Percentiles rank a stretch among this genome's conserved stretches.
Conservation (phyloP, 2,797 vertebrate genomes). For the Catamblyrhynchus diadema region DNA sequence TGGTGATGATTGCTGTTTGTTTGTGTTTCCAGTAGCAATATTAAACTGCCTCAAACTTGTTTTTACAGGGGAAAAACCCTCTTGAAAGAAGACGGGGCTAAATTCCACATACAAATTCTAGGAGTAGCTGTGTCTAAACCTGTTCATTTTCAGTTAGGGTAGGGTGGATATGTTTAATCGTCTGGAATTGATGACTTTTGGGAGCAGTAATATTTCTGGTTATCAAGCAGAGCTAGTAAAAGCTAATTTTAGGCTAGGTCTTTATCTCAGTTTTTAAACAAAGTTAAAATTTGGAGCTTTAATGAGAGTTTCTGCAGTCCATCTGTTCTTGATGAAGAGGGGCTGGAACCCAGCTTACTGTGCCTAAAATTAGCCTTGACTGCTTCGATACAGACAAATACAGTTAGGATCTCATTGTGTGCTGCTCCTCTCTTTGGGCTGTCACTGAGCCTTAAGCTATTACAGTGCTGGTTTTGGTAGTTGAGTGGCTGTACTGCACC, state of each 20-base stretch:
- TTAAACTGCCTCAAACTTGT: conserved; percentile 24
- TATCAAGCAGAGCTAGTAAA: neutral
- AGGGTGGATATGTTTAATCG: neutral
- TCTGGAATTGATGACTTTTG: neutral
- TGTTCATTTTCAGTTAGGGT: neutral
- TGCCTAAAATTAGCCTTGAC: neutral
- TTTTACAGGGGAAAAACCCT: conserved; percentile 4
- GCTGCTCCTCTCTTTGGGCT: neutral
- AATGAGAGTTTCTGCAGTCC: neutral
- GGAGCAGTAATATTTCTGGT: neutral
- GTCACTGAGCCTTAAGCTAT: neutral
- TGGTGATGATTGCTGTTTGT: neutral
- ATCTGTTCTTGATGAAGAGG: neutral
- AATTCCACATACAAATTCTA: neutral
- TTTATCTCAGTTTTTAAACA: neutral
- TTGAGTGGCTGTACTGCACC: neutral
- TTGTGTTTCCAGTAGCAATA: neutral
- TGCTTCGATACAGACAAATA: rapidly evolving
- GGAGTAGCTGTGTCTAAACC: neutral
- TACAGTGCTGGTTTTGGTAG: rapidly evolving
- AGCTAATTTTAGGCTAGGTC: neutral
- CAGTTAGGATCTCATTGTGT: neutral
- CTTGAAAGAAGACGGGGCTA: neutral
- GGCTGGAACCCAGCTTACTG: neutral
- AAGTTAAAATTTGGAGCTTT: neutral